Base-by-base conservation (phyloP, 2,113 vertebrate genomes). In the Aramus guarauna region DNA sequence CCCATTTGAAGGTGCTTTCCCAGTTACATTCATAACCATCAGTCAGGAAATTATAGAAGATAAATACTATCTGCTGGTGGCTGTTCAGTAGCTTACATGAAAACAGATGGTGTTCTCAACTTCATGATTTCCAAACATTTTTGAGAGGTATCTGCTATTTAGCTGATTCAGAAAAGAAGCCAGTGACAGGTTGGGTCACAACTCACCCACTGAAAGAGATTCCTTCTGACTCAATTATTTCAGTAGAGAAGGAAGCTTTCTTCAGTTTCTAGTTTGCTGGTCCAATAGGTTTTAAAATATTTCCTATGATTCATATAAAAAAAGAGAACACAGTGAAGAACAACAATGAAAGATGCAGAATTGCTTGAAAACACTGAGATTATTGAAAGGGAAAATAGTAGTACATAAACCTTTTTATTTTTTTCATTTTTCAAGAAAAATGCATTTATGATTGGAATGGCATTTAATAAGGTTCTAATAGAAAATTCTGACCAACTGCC, bases 171-270 rank as follows among this genome's bases (percentile, higher is more conserved):
- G 83, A 58, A 83, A 74, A 91, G 60, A 34, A 86, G 9, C 6
- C 68, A 59, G n/a, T 30, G 47, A 84, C 64, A 81, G 60, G 45
- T 12, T 59, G 71, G 64, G 64, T 88, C 45, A 53, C 48, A 77
- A 43, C 50, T 93, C 75, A 69, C 50, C 50, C 79, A 75, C 60
- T 58, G 50, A 27, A 82, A 66, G 48, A n/a, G 17, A 79, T 85
- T 96, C 78, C 39, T 93, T 82, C 90, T 85, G 80, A 91, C 14
- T 96, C 80, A 91, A 45, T 64, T 92, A 62, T 58, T 73, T 88
- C 45, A 59, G 53, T 6, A 50, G 37, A 83, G 17, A 68, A 79
- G 29, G n/a, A 76, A 83, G 32, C n/a, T 88, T 82, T 64, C 86
- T 66, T 72, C 37, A 39, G 43, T 73, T 75, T 78, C 27, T 68